Base-by-base conservation (phyloP, 2,888 invertebrate species). In the Eupeodes luniger region DNA sequence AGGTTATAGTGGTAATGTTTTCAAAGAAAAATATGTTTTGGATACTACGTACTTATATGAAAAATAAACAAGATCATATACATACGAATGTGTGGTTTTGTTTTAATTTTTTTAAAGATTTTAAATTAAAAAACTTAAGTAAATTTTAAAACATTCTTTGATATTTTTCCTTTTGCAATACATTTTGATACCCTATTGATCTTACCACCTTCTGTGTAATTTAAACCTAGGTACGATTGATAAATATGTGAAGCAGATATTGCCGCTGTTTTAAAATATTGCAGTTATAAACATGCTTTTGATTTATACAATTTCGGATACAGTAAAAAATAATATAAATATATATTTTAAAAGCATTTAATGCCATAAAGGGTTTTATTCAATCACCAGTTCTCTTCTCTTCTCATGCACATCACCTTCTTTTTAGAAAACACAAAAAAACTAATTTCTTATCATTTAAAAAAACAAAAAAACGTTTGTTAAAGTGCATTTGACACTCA, bases 341-440 rank as follows among this genome's bases (percentile, higher is more conserved):
- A 36, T 12, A 40, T 40, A 9, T 6, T 40, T 70, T 57, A 44
- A 14, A 55, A 55, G 74, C 81, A 69, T 78, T 67, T 64, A 62
- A 78, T 81, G 74, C 72, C 69, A 53, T 11, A 49, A 78, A 75
- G 16, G 49, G 19, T 49, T 75, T 75, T 14, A 70, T 79, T 80
- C 53, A 53, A 79, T 66, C 55, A 82, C 47, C 62, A 75, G 69
- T 55, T 69, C 57, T 61, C 57, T 55, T 69, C 57, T 61, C 57
- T 77, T 67, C 59, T 76, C 44, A n/a, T 61, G 27, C 44, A 62
- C 40, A 40, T 70, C 59, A 36, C 34, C 53, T 19, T 72, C 40
- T 69, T 11, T 19, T 19, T 19, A 19, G 19, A 19, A 19, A 19
- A 19, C 19, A 19, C 19, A 40, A 4, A n/a, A 53, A 49, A 55